Conservation (phyloP, 2,888 invertebrate species). For the Orthosia gracilis region DNA sequence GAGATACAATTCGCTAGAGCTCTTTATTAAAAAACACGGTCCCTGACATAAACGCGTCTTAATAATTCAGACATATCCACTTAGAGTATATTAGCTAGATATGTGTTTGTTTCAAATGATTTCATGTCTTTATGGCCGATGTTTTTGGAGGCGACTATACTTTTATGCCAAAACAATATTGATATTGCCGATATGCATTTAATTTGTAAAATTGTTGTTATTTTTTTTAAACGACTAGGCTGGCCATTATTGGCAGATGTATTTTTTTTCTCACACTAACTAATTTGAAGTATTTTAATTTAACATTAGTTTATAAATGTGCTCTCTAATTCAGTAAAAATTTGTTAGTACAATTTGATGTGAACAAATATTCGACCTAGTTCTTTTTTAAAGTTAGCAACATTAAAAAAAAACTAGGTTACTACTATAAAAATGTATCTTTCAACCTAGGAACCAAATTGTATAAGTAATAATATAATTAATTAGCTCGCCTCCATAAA, state of each 20-base stretch:
- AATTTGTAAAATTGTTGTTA: neutral
- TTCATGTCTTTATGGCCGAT: conserved; percentile 37
- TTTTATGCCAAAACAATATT: conserved; percentile 11
- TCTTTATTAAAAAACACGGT: conserved; percentile 39
- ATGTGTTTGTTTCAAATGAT: conserved; percentile 43
- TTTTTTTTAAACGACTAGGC: neutral
- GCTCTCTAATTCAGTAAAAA: conserved; percentile 11
- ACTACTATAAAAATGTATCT: too few relatives aligned
- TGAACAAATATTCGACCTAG: neutral
- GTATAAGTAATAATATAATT: neutral
- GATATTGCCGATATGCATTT: conserved; percentile 1
- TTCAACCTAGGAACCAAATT: neutral
- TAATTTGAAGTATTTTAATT: too few relatives aligned
- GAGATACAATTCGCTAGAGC: conserved; percentile 29
- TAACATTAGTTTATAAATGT: neutral
- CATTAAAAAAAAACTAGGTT: too few relatives aligned
- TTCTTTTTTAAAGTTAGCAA: too few relatives aligned
- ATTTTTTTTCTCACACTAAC: too few relatives aligned
- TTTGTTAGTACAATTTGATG: neutral
- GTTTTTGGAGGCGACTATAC: conserved; percentile 58
- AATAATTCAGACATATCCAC: conserved; percentile 62
- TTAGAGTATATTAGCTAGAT: conserved; percentile 44
- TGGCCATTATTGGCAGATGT: too few relatives aligned
- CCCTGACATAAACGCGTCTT: conserved; percentile 32
- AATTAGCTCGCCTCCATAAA: conserved; percentile 31